A percentile compares a stretch with the other conserved stretches of the same genome.
Evolutionary conservation across 2,797 vertebrate genomes (phyloP).

Genomic region (Tadarida brasiliensis): DNA sequence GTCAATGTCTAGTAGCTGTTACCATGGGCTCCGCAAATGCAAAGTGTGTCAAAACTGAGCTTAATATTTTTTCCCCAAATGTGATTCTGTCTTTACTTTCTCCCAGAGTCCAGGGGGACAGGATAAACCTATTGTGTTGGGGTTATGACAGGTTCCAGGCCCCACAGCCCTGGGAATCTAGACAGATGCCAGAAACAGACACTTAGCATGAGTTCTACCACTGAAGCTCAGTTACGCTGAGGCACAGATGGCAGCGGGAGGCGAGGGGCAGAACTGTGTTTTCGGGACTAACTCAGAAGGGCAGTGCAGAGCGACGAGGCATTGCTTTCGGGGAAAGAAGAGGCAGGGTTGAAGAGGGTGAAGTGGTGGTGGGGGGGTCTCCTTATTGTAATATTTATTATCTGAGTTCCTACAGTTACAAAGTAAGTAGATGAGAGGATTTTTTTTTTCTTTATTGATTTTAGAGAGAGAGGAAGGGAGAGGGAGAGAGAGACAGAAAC

Average conservation of each 20-base stretch:
- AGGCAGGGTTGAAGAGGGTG: neutral
- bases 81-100: neutral
- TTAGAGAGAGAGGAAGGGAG: no score
- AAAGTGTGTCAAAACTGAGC: neutral
- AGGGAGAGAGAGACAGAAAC: no score
- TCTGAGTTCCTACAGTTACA: neutral
- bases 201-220: neutral
- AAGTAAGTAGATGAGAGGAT: neutral
- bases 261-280: neutral
- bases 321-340: neutral
- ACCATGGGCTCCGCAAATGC: neutral
- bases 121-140: neutral
- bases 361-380: neutral
- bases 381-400: neutral
- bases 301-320: neutral
- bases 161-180: neutral
- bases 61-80: constrained; percentile 12
- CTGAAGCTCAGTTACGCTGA: neutral
- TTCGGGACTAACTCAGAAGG: neutral
- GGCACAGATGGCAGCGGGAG: neutral
- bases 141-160: neutral
- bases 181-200: neutral
- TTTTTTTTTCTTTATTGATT: no score
- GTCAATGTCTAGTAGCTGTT: neutral
- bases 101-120: neutral